Evolutionary conservation across 2,113 vertebrate genomes (phyloP).

Genomic region (Oxyruncus cristatus): DNA sequence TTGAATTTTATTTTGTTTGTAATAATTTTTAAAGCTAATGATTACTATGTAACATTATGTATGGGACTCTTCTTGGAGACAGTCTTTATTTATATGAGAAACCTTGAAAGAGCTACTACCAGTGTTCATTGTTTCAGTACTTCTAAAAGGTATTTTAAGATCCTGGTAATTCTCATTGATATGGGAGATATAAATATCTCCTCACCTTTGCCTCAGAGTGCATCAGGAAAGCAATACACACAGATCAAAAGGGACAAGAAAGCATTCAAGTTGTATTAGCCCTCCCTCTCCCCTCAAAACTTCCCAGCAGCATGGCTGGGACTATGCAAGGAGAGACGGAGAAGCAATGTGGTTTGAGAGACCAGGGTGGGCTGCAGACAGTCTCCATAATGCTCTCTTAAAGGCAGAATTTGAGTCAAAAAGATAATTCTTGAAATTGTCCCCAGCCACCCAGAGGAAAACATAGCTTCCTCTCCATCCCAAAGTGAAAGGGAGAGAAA

Average conservation of each 20-base stretch:
- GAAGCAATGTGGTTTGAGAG: not conserved
- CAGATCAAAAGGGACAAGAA: not conserved
- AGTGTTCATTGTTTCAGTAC: not conserved
- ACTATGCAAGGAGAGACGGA: not conserved
- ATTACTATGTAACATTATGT: not conserved
- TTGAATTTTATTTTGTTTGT: slow-evolving; percentile 1
- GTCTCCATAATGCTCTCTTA: not conserved
- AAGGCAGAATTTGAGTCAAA: not conserved
- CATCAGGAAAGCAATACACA: not conserved
- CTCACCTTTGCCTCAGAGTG: not conserved
- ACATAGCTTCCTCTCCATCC: not conserved
- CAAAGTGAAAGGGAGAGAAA: not conserved
- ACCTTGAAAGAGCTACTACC: not conserved
- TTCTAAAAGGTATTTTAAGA: slow-evolving; percentile 17
- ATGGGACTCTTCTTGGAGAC: not conserved
- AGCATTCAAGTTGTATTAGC: not conserved
- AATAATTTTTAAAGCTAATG: slow-evolving; percentile 16
- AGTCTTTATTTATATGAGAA: not conserved
- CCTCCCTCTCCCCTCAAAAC: not conserved
- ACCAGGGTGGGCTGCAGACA: not conserved
- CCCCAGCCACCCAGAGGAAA: not conserved
- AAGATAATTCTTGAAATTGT: not conserved
- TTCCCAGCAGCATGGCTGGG: not conserved
- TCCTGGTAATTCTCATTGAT: not conserved
- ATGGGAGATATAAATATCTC: not conserved